These are phyloP conservation scores for Nycteola revayana DNA, from an alignment of 2,888 invertebrate genomes.

Conservation along the genomic window DNA sequence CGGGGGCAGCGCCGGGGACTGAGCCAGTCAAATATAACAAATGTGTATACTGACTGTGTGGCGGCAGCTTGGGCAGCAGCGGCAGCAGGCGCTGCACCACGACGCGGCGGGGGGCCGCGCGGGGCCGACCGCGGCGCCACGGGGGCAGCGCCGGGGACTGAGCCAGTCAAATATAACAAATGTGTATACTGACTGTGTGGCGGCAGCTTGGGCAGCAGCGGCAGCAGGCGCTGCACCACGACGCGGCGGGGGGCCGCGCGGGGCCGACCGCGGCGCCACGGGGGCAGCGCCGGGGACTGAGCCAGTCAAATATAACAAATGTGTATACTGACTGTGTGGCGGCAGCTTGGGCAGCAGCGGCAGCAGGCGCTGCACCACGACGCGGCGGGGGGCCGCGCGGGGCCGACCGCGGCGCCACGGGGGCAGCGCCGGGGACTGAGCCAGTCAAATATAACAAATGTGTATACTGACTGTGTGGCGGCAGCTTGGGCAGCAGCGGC, in stretches of 20 bases:
- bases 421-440: too few relatives aligned
- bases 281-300: slow-evolving; percentile 29
- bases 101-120: slow-evolving; percentile 67
- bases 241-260: background rate
- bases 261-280: slow-evolving; percentile 20
- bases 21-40: slow-evolving; percentile 35
- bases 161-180: slow-evolving; percentile 36
- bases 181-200: slow-evolving; percentile 1
- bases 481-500: slow-evolving; percentile 10
- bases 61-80: slow-evolving; percentile 82
- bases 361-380: slow-evolving; percentile 2
- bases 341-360: slow-evolving; percentile 10
- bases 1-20: slow-evolving; percentile 51
- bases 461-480: slow-evolving; percentile 1
- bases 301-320: slow-evolving; percentile 28
- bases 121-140: too few relatives aligned
- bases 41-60: slow-evolving; percentile 12
- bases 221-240: slow-evolving; percentile 3
- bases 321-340: slow-evolving; percentile 1
- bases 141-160: too few relatives aligned
- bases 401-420: too few relatives aligned
- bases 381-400: background rate
- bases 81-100: slow-evolving; percentile 89
- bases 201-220: slow-evolving; percentile 9
- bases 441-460: slow-evolving; percentile 24